Conservation (phyloP, 1,140 invertebrate species). For the Eulimnadia texana region DNA sequence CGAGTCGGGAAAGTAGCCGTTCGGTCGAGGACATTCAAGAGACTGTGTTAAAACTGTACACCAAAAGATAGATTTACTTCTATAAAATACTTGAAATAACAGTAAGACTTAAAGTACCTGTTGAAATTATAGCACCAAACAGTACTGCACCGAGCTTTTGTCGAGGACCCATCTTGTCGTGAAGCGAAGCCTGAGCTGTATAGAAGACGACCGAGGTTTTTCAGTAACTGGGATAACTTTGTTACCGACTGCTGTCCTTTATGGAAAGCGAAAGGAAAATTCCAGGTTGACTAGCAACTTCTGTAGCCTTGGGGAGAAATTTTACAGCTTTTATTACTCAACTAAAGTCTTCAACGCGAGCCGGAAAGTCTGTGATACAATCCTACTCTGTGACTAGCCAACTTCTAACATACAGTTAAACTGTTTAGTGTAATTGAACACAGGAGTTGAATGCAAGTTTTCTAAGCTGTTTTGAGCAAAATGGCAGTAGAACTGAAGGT, state of each 20-base stretch:
- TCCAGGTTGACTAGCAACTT: background rate
- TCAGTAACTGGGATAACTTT: background rate
- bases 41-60: background rate
- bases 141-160: too few species aligned
- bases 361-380: too few species aligned
- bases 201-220: background rate
- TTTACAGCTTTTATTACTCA: background rate
- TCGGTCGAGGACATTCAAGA: constrained; percentile 44
- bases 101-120: background rate
- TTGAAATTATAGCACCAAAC: background rate
- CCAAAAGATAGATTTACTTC: background rate
- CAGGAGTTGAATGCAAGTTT: background rate
- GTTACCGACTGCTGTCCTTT: background rate
- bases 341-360: too few species aligned
- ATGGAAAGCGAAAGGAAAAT: background rate
- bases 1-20: constrained; percentile 57
- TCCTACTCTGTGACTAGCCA: background rate
- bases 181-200: background rate
- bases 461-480: background rate
- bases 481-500: background rate
- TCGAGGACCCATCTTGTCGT: background rate
- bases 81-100: background rate
- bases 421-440: background rate
- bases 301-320: background rate
- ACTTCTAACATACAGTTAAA: background rate